Percentiles rank a stretch among this genome's conserved stretches.
phyloP scores from a whole-genome alignment of 2,888 invertebrate species.

The Coelopa pilipes region DNA sequence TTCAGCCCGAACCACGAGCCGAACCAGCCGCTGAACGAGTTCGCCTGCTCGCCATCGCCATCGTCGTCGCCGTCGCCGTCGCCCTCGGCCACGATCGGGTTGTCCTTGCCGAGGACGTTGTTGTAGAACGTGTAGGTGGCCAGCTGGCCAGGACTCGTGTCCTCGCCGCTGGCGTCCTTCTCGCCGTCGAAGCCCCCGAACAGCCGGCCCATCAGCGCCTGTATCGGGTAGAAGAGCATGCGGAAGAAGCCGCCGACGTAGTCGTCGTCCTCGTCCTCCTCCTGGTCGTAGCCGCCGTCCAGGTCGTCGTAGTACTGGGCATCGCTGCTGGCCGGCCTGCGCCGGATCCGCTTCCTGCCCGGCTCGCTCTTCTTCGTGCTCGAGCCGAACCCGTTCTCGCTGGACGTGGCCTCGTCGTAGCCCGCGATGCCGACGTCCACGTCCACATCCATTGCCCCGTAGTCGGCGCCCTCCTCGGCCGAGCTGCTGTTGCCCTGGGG shows the following conservation, averaged over 20 bases:
- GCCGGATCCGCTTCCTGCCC: conserved; percentile 53
- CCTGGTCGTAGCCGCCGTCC: conserved; percentile 49
- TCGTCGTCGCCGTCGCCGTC: conserved; percentile 44
- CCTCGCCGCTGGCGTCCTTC: conserved; percentile 38
- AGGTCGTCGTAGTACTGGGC: conserved; percentile 49
- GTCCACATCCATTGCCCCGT: conserved; percentile 52
- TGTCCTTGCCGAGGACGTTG: conserved; percentile 46
- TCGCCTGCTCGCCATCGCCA: conserved; percentile 45
- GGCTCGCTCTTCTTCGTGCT: background rate
- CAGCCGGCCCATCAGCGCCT: conserved; percentile 57
- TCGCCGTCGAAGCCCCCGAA: conserved; percentile 52
- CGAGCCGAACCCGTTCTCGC: background rate
- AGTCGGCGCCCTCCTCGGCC: conserved; percentile 53
- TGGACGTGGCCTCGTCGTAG: conserved; percentile 14
- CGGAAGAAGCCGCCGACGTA: conserved; percentile 57
- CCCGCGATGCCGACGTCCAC: conserved; percentile 26
- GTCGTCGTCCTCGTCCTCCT: conserved; percentile 47
- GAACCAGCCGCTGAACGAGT: conserved; percentile 56
- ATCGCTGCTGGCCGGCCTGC: conserved; percentile 47
- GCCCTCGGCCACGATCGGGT: conserved; percentile 38
- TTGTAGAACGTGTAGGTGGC: conserved; percentile 59
- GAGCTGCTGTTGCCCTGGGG: conserved; percentile 49
- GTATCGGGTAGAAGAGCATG: conserved; percentile 61
- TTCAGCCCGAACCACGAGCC: conserved; percentile 59
- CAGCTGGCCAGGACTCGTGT: conserved; percentile 37